Evolutionary conservation across 2,113 vertebrate genomes (phyloP), one percentile per base, ranked within the genome.

Genomic region (Struthidea cinerea): DNA sequence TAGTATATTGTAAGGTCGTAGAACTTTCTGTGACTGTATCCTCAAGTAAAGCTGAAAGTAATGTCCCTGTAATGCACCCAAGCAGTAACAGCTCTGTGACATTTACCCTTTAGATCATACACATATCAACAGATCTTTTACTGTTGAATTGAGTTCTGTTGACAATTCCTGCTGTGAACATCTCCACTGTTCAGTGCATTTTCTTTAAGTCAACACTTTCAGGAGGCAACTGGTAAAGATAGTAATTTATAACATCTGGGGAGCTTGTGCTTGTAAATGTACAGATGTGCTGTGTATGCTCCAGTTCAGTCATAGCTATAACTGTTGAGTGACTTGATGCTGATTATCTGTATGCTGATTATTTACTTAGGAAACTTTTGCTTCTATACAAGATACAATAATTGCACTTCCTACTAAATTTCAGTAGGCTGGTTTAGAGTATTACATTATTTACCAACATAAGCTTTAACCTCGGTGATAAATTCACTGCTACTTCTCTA

Each of bases 181-280:
- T 97, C 88, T 97, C 84, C 80, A 86, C 94, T 93, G 79, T 85
- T 96, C 91, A 44, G 79, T 93, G 82, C 42, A 8, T 94, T 97
- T 97, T 92, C 71, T 97, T 85, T 68, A 90, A 94, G 59, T 96
- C 84, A 96, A 96, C 79, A 47, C 73, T 96, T 97, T 90, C 33
- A 75, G 94, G 61, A 94, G 89, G 79, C 79, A 93, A 96, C 90
- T 93, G 91, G 70, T 89, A 87, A 93, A 91, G 90, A 95, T 6
- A 96, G 63, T 92, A 95, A 97, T 94, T 96, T 80, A 76, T 71
- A 97, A 96, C 96, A 97, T 95, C 94, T 97, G 96, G 83, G 81
- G 49, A 94, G 63, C 87, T 89, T 78, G 60, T 90, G 84, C 83
- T 81, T 90, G 47, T 86, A 79, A 86, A 74, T 13, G 22, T 92